Evolutionary conservation across 2,113 vertebrate genomes (phyloP).

Genomic region (Ciconia maguari): DNA sequence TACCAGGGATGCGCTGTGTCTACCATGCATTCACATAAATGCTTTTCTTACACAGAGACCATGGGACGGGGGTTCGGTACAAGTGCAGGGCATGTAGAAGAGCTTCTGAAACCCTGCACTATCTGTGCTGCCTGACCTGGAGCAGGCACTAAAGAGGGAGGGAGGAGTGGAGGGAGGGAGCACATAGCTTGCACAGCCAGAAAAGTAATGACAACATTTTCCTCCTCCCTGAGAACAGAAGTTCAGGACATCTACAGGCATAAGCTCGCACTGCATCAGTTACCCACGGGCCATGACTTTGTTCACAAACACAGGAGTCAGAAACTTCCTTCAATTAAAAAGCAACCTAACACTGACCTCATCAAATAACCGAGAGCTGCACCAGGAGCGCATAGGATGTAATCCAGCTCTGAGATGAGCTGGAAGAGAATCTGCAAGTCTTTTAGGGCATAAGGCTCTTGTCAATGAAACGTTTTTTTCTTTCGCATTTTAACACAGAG

Average conservation of each 20-base stretch:
- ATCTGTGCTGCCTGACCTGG: not conserved
- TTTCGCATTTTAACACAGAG: not conserved
- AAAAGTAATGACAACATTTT: not conserved
- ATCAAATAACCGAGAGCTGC: not conserved
- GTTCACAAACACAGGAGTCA: not conserved
- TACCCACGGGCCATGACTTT: rapidly evolving
- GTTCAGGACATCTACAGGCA: not conserved
- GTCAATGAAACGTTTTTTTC: not conserved
- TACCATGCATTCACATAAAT: not conserved
- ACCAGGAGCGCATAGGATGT: not conserved
- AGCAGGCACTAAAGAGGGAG: not conserved
- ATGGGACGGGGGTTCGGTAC: not conserved
- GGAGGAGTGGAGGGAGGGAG: not conserved
- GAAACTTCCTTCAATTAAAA: not conserved
- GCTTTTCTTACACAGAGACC: not conserved
- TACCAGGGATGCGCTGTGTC: not conserved
- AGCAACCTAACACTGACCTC: not conserved
- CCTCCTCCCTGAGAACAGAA: not conserved
- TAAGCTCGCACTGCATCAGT: not conserved
- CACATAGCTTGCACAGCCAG: not conserved
- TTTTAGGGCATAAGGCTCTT: not conserved
- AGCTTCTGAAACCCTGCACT: not conserved
- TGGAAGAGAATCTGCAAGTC: not conserved
- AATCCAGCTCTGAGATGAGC: not conserved
- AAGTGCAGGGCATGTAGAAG: not conserved